Evolutionary conservation across 2,797 vertebrate genomes (phyloP), one percentile per base, ranked within the genome.

Genomic region (Chaetophractus vellerosus): DNA sequence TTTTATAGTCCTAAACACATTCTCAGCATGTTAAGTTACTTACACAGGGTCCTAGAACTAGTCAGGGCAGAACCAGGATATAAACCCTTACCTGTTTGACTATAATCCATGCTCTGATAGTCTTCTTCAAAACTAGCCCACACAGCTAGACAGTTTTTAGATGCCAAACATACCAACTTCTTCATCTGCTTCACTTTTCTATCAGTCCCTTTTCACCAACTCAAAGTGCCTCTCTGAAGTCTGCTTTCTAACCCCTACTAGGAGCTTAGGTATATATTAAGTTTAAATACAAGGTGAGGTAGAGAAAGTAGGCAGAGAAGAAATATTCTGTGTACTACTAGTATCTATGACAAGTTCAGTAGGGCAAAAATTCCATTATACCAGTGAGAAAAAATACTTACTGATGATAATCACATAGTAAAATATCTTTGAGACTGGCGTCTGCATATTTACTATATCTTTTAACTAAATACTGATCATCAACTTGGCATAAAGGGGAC

Each of bases 401-500:
- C 48, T 90, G 8, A 61, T 64, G 59, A 91, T 80, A 94, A 91
- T 88, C 48, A 89, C 16, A 59, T 66, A 71, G 23, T 9, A 24
- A 94, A 93, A 94, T 90, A 75, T 15, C 6, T 93, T 94, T 92
- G 41, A 94, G 75, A 82, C 31, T 69, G 12, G 31, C 75, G 19
- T 59, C 45, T 66, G 9, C 28, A 90, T 88, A 72, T 31, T 78
- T 57, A 5, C 45, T 45, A 0, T 79, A 45, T 52, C n/a, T 95
- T 96, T 95, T 71, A 91, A 82, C 63, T 74, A 84, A 93, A 92
- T 86, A 91, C 63, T 84, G 31, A 81, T 88, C 71, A 91, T 93
- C 57, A 88, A 82, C 28, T 63, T 85, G 41, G 24, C 48, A 45
- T 78, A 83, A 96, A 92, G 31, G 82, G 9, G 64, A 75, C 36